These are phyloP conservation scores for Acyrthosiphon pisum DNA, from an alignment of 1,140 invertebrate genomes.

Conservation along the genomic window DNA sequence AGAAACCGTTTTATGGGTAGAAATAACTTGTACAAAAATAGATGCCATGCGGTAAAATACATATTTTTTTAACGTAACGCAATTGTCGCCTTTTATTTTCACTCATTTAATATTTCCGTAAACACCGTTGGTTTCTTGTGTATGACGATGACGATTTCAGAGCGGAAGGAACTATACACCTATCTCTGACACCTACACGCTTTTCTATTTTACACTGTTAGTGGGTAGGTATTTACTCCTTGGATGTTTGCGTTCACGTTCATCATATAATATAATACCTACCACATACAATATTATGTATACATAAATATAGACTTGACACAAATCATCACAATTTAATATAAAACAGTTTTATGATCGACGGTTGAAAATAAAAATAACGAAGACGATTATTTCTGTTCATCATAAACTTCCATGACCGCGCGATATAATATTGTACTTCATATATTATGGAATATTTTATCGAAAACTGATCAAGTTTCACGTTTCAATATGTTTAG, in stretches of 20 bases:
- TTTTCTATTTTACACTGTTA: neutral
- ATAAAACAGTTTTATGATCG: neutral
- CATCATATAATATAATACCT: neutral
- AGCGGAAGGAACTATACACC: neutral
- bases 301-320: neutral
- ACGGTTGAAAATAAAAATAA: neutral
- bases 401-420: too few species aligned
- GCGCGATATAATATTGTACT: neutral
- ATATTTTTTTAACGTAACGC: neutral
- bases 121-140: neutral
- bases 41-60: neutral
- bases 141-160: neutral
- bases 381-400: neutral
- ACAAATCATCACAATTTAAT: neutral
- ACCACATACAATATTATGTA: neutral
- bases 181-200: neutral
- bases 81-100: neutral
- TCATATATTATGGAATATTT: too few species aligned
- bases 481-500: constrained; percentile 67
- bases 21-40: neutral
- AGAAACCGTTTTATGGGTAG: neutral
- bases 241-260: too few species aligned
- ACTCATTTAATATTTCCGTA: neutral
- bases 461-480: neutral
- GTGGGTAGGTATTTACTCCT: neutral